Conservation (phyloP, 2,797 vertebrate genomes). For the Nannoperca obscura region DNA sequence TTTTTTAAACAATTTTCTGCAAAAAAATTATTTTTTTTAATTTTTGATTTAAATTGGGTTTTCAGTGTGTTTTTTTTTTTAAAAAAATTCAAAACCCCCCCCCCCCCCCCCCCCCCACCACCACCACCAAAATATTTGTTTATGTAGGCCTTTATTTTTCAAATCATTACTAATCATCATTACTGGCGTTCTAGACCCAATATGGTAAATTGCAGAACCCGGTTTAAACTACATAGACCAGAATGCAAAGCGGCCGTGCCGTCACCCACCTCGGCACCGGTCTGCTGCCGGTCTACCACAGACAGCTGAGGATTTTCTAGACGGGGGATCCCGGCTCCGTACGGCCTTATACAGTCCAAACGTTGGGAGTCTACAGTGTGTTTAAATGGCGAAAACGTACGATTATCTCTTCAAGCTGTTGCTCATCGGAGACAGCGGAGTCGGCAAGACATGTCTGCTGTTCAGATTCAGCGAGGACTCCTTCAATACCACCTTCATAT, state of each 20-base stretch:
- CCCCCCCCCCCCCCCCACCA: no score
- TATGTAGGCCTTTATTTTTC: background rate
- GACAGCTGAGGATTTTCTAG: conserved; percentile 73
- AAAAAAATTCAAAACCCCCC: no score
- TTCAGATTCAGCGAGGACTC: conserved; percentile 98
- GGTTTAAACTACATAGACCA: conserved; percentile 75
- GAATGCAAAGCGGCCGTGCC: conserved; percentile 64
- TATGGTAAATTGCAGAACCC: no score
- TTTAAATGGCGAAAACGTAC: conserved; percentile 96
- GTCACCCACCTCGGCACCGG: conserved; percentile 67
- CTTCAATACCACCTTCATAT: conserved; percentile 98
- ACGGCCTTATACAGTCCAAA: conserved; percentile 38
- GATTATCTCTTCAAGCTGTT: conserved; percentile 98
- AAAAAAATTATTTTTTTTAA: no score
- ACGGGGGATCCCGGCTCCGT: conserved; percentile 48
- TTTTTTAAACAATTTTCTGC: no score
- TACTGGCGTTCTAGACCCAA: background rate
- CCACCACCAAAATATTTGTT: background rate
- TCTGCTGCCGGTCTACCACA: conserved; percentile 47
- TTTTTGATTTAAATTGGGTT: no score
- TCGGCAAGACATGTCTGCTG: conserved; percentile 97
- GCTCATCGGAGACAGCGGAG: conserved; percentile 97
- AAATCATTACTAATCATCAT: background rate
- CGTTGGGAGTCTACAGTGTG: background rate
- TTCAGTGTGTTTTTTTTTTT: no score